Base-by-base conservation (phyloP, 1,140 invertebrate genomes). In the Tachypleus tridentatus region DNA sequence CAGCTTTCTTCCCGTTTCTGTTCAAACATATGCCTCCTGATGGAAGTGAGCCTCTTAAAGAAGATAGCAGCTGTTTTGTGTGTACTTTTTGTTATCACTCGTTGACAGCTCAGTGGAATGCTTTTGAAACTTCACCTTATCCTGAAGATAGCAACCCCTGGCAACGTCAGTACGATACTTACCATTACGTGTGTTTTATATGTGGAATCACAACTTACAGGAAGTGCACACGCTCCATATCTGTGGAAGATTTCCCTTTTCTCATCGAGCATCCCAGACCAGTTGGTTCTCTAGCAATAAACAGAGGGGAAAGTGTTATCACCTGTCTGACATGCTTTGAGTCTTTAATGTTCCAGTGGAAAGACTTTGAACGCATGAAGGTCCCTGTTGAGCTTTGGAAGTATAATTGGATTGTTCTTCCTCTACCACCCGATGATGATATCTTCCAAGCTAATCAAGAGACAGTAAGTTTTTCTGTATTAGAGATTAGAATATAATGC, bases 31-130 rank as follows among this genome's bases (percentile, higher is more conserved):
- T 89, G 64, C 84, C 88, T 51, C 91, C 92, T 0, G 78, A 81
- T 57, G 88, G 87, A 3, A 86, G 86, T 72, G 78, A 77, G 57
- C 62, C 69, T 10, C 74, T 76, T 10, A 71, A 69, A 7, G 89
- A 93, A 65, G 89, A 93, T 75, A 89, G 91, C n/a, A 89, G 87
- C 8, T 90, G 90, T 10, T 80, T 93, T 70, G 87, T 93, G 61
- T 97, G 93, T 78, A 93, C 89, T 47, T 94, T 94, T 79, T 97
- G 93, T 80, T 96, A 93, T 79, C 91, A 95, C 77, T 90, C 87
- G 69, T 78, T 96, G 68, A 81, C 95, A 62, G 87, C 85, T 69
- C 93, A 96, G 76, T 97, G 92, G 92, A 82, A 86, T 72, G 76
- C 77, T n/a, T 81, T 85, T 83, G 86, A 83, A 71, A 71, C 72